Evolutionary conservation across 2,888 invertebrate species (phyloP), one percentile per base, ranked within the genome.

Genomic region (Petrolisthes manimaculis): DNA sequence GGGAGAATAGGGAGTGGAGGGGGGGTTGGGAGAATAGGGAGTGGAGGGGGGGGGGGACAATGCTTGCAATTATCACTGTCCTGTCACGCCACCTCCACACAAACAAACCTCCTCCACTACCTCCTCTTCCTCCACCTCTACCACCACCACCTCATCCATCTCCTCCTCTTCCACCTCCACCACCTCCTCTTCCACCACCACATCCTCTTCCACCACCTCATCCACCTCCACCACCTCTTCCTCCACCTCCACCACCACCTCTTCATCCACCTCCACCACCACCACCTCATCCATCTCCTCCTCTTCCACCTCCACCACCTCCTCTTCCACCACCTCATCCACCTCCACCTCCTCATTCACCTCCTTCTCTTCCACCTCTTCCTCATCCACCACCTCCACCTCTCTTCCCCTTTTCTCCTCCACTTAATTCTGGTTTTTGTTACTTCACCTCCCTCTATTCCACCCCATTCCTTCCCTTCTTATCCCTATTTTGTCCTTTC

Each of bases 291-390:
- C 77, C 53, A 51, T 77, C 54, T 54, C 77, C 53, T 54, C 54
- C 51, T 77, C 54, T 53, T 51, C 77, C 18, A 54, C 77, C 77
- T 75, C 75, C 75, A 75, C 75, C 75, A 75, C 75, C 61, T 61
- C 61, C 75, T 24, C 75, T 24, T 18, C 77, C 77, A 24, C 77
- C 77, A 21, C 75, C 75, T 37, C 77, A 51, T 14, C 77, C 77
- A 77, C 51, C 77, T 77, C 77, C 53, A 51, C 77, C 53, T 77
- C 53, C 77, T 51, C 54, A 54, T 77, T 51, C 77, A 77, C 77
- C 75, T 75, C 75, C 77, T 53, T 54, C 77, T 77, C 77, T 77
- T 51, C 53, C 77, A n/a, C 77, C 54, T 51, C 77, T 53, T 51
- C 77, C 54, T 53, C 54, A 54, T 77, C 18, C 54, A 51, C 24